Evolutionary conservation across 2,113 vertebrate species (phyloP).

Genomic region (Irena cyanogastra): DNA sequence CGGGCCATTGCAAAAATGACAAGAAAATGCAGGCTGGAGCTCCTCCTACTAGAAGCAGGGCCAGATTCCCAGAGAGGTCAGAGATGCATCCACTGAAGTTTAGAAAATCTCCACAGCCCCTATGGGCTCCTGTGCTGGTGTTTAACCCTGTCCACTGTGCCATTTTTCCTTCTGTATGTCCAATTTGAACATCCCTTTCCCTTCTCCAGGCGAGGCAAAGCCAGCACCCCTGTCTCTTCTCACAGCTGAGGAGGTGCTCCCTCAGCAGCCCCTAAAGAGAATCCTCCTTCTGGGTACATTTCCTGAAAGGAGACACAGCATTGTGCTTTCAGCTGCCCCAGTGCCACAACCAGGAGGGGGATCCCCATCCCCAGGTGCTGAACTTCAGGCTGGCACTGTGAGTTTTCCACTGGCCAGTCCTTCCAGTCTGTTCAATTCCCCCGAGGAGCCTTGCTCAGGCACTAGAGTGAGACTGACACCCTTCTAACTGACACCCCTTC

Average conservation of each 20-base stretch:
- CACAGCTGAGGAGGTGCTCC: not conserved
- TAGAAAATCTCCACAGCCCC: not conserved
- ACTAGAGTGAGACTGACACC: not conserved
- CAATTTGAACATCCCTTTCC: not conserved
- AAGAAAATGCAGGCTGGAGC: not conserved
- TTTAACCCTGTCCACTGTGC: not conserved
- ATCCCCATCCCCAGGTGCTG: not conserved
- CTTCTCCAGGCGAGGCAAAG: not conserved
- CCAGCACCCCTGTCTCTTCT: not conserved
- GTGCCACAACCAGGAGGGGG: not conserved
- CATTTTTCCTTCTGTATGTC: not conserved
- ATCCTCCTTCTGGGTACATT: not conserved
- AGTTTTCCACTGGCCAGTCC: not conserved
- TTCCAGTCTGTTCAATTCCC: not conserved
- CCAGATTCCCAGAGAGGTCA: not conserved
- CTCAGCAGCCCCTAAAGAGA: not conserved
- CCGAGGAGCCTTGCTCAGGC: not conserved
- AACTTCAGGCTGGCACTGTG: not conserved
- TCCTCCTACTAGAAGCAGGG: not conserved
- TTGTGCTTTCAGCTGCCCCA: not conserved
- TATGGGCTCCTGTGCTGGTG: not conserved
- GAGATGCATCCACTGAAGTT: rapidly evolving
- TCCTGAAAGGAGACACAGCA: not conserved
- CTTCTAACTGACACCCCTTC: not conserved
- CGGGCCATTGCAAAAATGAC: rapidly evolving